Evolutionary conservation across 2,113 vertebrate genomes (phyloP).

Genomic region (Megaceryle maxima): DNA sequence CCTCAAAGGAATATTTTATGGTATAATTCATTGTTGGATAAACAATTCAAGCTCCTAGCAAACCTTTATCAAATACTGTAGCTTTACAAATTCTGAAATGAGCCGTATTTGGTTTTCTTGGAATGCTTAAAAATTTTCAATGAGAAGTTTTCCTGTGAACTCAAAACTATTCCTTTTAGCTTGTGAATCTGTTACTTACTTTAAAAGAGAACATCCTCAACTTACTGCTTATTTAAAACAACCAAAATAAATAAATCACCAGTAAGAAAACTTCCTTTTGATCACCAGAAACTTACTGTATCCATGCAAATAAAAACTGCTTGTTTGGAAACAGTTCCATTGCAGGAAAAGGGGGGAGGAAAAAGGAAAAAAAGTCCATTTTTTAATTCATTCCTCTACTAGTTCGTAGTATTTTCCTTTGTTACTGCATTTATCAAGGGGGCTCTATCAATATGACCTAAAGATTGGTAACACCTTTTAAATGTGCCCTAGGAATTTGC

Average conservation of each 20-base stretch:
- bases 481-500: neutral
- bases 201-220: neutral
- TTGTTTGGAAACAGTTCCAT: neutral
- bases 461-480: neutral
- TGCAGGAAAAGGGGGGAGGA: neutral
- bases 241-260: neutral
- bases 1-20: constrained; percentile 28
- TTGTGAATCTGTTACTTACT: neutral
- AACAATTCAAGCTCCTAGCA: neutral
- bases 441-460: neutral
- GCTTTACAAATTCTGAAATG: neutral
- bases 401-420: neutral
- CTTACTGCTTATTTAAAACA: neutral
- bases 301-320: neutral
- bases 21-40: neutral
- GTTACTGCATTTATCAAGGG: neutral
- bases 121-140: neutral
- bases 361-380: rapidly evolving
- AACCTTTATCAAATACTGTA: neutral
- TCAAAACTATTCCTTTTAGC: neutral
- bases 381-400: neutral
- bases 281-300: constrained; percentile 34
- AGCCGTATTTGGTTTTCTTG: neutral
- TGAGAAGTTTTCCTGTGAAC: neutral
- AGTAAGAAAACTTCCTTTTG: neutral